Conservation (phyloP, 2,797 vertebrate genomes). For the Hydrolagus colliei region DNA sequence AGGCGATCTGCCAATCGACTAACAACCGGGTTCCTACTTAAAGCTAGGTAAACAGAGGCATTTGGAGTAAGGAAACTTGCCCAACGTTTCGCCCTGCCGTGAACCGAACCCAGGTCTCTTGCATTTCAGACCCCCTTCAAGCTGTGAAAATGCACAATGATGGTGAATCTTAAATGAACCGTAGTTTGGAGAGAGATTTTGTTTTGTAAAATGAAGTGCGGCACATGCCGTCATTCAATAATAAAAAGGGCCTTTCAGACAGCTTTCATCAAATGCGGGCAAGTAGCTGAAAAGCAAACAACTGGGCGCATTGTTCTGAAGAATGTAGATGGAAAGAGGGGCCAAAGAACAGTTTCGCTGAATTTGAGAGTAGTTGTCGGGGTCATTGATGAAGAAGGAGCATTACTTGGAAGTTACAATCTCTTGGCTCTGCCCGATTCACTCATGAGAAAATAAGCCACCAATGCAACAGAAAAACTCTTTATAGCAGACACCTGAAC, state of each 20-base stretch:
- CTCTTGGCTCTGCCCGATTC: neutral
- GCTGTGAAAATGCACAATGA: neutral
- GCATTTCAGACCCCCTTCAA: neutral
- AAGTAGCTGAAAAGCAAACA: constrained; percentile 43
- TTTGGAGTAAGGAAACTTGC: no score
- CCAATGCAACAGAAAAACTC: neutral
- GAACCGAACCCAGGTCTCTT: neutral
- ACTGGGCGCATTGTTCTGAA: constrained; percentile 43
- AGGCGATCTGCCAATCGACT: no score
- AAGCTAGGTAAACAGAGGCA: no score
- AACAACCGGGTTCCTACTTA: no score
- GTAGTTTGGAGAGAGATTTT: neutral
- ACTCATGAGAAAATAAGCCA: constrained; percentile 20
- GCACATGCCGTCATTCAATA: constrained; percentile 27
- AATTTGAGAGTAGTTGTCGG: neutral
- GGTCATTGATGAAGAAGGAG: constrained; percentile 30
- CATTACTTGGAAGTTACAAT: constrained; percentile 25
- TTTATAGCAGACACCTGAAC: neutral
- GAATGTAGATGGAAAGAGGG: constrained; percentile 41
- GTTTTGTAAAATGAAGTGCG: constrained; percentile 2
- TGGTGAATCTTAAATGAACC: neutral
- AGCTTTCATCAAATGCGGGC: constrained; percentile 41
- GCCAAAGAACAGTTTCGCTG: constrained; percentile 38
- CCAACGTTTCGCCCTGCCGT: no score
- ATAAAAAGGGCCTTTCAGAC: constrained; percentile 34